phyloP scores from a whole-genome alignment of 2,797 vertebrate species.

The Hephaestus fuliginosus region DNA sequence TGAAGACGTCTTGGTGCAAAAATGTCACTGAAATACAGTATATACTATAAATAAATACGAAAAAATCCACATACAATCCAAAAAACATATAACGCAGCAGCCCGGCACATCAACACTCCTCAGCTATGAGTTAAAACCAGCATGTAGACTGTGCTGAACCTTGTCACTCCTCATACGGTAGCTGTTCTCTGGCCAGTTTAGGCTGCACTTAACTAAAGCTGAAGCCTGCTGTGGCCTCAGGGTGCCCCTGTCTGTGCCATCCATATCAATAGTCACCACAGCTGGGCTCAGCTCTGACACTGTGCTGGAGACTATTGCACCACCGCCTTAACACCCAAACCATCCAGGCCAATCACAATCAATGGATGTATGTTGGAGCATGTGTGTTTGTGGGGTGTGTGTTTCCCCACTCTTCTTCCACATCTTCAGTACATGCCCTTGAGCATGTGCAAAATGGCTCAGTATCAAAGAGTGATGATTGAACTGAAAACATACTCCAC shows the following conservation, averaged over 20 bases:
- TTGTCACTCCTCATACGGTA: constrained; percentile 59
- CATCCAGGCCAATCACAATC: constrained; percentile 80
- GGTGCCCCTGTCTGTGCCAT: constrained; percentile 76
- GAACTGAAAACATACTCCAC: constrained; percentile 76
- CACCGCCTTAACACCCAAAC: constrained; percentile 72
- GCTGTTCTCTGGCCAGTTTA: constrained; percentile 65
- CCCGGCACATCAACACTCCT: background rate
- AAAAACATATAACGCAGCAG: background rate
- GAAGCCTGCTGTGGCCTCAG: constrained; percentile 71
- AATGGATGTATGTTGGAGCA: constrained; percentile 44
- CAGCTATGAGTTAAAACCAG: constrained; percentile 66
- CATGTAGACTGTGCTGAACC: constrained; percentile 59
- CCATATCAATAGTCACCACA: constrained; percentile 77
- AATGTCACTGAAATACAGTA: too few species aligned
- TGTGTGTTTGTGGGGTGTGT: constrained; percentile 36
- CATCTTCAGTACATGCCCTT: constrained; percentile 72
- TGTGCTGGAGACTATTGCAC: constrained; percentile 70
- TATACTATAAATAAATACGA: background rate
- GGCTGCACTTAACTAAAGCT: constrained; percentile 74
- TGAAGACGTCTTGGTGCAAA: too few species aligned
- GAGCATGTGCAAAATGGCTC: constrained; percentile 79
- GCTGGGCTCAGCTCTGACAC: constrained; percentile 70
- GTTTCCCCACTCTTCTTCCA: constrained; percentile 71
- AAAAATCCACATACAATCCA: too few species aligned
- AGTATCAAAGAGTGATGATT: constrained; percentile 80